These are phyloP conservation scores for Clepsis dumicolana DNA, from an alignment of 2,888 invertebrate species.

Conservation along the genomic window DNA sequence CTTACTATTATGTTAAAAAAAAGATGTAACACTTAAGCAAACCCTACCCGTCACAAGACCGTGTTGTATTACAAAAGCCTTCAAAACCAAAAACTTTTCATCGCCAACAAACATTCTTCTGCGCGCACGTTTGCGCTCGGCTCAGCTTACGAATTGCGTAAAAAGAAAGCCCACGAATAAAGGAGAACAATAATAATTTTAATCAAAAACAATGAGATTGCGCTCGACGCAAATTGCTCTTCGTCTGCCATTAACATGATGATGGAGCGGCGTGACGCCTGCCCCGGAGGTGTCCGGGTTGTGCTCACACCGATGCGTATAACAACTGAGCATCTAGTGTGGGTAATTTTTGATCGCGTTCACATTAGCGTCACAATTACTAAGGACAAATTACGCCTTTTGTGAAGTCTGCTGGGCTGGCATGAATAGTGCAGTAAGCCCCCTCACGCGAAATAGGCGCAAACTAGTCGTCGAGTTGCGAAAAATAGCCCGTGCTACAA, in stretches of 20 bases:
- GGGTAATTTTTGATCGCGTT: no score
- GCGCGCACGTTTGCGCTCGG: constrained; percentile 38
- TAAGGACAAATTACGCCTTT: no score
- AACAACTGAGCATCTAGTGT: no score
- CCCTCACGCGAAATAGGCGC: no score
- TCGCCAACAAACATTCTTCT: constrained; percentile 17
- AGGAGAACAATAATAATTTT: constrained; percentile 79
- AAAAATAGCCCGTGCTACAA: no score
- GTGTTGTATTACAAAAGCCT: neutral
- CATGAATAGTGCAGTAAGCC: no score
- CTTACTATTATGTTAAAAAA: no score
- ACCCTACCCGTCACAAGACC: neutral
- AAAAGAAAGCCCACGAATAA: constrained; percentile 55
- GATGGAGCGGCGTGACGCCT: constrained; percentile 66
- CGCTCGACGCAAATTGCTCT: constrained; percentile 76
- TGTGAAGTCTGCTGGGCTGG: no score
- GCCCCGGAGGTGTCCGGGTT: constrained; percentile 54
- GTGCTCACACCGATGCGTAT: constrained; percentile 55
- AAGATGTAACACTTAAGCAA: no score
- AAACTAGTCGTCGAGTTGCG: no score
- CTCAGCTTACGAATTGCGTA: constrained; percentile 52
- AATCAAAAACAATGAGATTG: constrained; percentile 83
- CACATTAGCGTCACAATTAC: no score
- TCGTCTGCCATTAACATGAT: constrained; percentile 74
- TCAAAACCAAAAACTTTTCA: neutral